phyloP scores from a whole-genome alignment of 2,113 vertebrate genomes.

The Lathamus discolor region DNA sequence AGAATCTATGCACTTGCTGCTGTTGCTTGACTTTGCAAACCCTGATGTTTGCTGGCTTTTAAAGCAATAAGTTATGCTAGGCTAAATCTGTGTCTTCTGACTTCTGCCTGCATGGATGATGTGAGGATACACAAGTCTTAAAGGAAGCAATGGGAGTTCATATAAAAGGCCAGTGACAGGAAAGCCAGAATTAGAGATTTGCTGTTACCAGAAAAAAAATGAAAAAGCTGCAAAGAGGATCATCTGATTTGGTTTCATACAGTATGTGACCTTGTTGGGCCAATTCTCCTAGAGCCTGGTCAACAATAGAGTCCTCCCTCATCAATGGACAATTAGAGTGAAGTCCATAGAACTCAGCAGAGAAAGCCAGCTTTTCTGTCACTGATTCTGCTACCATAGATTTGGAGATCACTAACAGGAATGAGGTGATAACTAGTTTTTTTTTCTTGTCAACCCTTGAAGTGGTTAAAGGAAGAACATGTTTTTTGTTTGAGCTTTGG shows the following conservation, averaged over 20 bases:
- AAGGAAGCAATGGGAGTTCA: neutral
- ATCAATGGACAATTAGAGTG: neutral
- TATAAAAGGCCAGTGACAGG: neutral
- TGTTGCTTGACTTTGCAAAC: neutral
- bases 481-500: neutral
- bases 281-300: neutral
- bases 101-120: neutral
- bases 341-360: neutral
- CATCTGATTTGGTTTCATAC: neutral
- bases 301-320: neutral
- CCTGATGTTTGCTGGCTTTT: neutral
- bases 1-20: accelerated
- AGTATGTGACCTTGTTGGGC: neutral
- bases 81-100: neutral
- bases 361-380: neutral
- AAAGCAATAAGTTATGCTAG: neutral
- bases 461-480: neutral
- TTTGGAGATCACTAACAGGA: neutral
- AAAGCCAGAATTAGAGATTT: neutral
- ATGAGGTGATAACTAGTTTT: neutral
- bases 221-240: neutral
- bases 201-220: neutral
- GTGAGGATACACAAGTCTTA: neutral
- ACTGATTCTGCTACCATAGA: neutral
- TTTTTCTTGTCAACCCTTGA: neutral